phyloP scores from a whole-genome alignment of 1,140 invertebrate species.

The Anoplolepis gracilipes region DNA sequence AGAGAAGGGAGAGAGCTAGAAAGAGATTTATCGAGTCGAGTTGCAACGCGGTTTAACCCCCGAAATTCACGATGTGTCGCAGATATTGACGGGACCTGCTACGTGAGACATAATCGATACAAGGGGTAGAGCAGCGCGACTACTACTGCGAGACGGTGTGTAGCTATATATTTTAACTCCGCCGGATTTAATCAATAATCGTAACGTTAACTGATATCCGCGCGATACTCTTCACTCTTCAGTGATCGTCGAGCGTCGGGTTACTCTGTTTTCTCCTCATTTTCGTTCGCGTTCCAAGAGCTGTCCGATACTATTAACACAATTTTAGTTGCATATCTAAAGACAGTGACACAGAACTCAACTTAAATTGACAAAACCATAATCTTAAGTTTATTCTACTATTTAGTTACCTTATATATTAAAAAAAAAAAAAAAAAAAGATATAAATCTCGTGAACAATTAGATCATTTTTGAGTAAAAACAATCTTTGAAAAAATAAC shows the following conservation, averaged over 20 bases:
- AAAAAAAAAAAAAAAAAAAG: too few relatives aligned
- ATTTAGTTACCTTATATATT: not conserved
- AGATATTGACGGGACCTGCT: slow-evolving; percentile 60
- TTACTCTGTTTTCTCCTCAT: slow-evolving; percentile 25
- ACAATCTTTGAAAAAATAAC: not conserved
- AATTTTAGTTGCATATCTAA: slow-evolving; percentile 14
- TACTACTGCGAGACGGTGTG: slow-evolving; percentile 60
- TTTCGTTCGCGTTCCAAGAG: slow-evolving; percentile 5
- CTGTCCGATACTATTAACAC: slow-evolving; percentile 17
- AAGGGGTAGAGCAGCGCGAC: slow-evolving; percentile 62
- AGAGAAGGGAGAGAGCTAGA: not conserved
- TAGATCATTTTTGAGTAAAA: not conserved
- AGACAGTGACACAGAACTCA: not conserved
- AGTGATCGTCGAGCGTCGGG: slow-evolving; percentile 12
- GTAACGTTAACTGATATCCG: slow-evolving; percentile 58
- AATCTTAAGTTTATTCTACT: not conserved
- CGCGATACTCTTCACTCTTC: slow-evolving; percentile 34
- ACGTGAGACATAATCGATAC: slow-evolving; percentile 67
- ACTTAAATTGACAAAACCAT: not conserved
- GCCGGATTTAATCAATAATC: slow-evolving; percentile 66
- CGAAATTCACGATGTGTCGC: slow-evolving; percentile 56
- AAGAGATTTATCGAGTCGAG: slow-evolving; percentile 55
- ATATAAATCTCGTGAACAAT: not conserved
- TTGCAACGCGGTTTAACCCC: slow-evolving; percentile 60
- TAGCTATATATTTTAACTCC: slow-evolving; percentile 63